phyloP scores from a whole-genome alignment of 2,113 vertebrate genomes.

The Centrocercus urophasianus region DNA sequence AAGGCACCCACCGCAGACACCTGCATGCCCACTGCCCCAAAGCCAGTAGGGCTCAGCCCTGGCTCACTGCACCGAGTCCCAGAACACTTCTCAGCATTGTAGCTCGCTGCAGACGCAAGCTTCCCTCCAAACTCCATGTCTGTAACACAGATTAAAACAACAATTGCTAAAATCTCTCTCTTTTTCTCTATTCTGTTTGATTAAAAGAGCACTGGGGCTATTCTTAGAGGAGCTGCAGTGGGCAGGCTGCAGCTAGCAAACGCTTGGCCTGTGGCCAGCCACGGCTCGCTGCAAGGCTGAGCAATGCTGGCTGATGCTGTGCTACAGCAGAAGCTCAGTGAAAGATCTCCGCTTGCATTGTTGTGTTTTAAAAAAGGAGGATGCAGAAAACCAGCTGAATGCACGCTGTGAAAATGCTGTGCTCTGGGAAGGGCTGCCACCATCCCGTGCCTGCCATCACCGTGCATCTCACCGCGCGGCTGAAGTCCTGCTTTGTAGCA shows the following conservation, averaged over 20 bases:
- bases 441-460: fast-evolving
- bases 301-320: not conserved
- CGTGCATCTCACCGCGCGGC: fast-evolving
- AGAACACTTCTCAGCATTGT: not conserved
- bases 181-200: not conserved
- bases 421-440: not conserved
- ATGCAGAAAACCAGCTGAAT: not conserved
- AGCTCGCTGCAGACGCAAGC: not conserved
- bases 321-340: not conserved
- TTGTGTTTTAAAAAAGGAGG: not conserved
- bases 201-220: not conserved
- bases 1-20: constrained; percentile 17
- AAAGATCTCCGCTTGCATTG: not conserved
- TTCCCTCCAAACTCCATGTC: not conserved
- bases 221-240: not conserved
- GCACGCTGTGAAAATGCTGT: not conserved
- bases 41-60: constrained; percentile 35
- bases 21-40: constrained; percentile 25
- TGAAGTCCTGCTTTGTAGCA: not conserved
- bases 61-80: not conserved
- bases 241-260: not conserved
- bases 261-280: not conserved
- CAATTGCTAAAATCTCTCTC: not conserved
- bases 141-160: not conserved
- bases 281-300: not conserved